A percentile compares a stretch with the other conserved stretches of the same genome.
These are phyloP conservation scores for Hycleus cichorii DNA, from an alignment of 1,140 invertebrate species.

Conservation along the genomic window DNA sequence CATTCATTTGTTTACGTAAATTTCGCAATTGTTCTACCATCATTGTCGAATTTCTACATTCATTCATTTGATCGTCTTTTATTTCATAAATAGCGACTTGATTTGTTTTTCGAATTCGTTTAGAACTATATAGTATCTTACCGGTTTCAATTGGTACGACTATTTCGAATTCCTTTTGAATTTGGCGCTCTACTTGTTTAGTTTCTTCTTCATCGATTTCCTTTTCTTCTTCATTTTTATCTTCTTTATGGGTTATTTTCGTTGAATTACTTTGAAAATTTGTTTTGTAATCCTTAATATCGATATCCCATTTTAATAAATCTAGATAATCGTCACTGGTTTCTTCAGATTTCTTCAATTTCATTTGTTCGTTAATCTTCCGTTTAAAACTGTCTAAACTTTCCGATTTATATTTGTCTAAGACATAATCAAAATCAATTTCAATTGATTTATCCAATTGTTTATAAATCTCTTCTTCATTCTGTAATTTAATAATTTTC, in stretches of 20 bases:
- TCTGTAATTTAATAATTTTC: not conserved
- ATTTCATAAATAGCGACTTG: too few relatives aligned
- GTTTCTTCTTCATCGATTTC: conserved; percentile 1
- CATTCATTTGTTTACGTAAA: conserved; percentile 25
- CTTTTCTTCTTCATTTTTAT: not conserved
- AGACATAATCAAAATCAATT: too few relatives aligned
- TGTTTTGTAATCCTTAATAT: not conserved
- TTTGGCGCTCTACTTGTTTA: not conserved
- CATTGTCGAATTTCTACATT: too few relatives aligned
- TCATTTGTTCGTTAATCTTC: not conserved
- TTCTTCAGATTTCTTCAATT: not conserved
- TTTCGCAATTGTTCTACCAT: not conserved
- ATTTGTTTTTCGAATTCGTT: too few relatives aligned
- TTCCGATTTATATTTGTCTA: too few relatives aligned
- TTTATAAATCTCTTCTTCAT: not conserved
- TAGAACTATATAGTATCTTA: too few relatives aligned
- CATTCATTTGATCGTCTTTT: too few relatives aligned
- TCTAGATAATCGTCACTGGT: not conserved
- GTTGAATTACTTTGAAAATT: not conserved
- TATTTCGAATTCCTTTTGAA: too few relatives aligned
- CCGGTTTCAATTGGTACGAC: too few relatives aligned
- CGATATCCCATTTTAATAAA: too few relatives aligned
- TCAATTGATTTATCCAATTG: too few relatives aligned
- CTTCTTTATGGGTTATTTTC: not conserved
- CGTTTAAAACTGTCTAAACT: not conserved